A percentile compares a stretch with the other conserved stretches of the same genome.
These are phyloP conservation scores for Sclerurus mexicanus DNA, from an alignment of 2,113 vertebrate genomes.

Conservation along the genomic window DNA sequence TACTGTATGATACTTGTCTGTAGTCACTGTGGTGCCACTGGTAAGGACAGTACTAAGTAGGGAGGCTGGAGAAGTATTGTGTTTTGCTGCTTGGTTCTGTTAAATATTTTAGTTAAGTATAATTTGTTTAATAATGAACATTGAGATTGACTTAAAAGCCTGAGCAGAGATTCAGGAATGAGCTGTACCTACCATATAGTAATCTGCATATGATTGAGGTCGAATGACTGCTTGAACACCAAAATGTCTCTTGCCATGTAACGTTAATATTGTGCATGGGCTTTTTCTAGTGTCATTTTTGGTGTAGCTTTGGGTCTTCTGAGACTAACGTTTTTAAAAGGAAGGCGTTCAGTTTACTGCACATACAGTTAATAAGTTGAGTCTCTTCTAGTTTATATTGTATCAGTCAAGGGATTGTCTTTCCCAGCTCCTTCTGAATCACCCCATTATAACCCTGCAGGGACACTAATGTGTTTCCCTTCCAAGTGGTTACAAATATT, in stretches of 20 bases:
- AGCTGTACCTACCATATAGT: constrained; percentile 69
- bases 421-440: constrained; percentile 27
- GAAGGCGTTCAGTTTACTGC: background rate
- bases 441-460: background rate
- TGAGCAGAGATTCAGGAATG: constrained; percentile 45
- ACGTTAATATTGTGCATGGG: constrained; percentile 56
- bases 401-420: constrained; percentile 6
- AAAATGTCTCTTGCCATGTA: constrained; percentile 44
- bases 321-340: constrained; percentile 22
- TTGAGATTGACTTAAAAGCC: background rate
- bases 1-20: background rate
- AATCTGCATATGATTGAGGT: constrained; percentile 70
- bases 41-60: background rate
- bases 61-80: background rate
- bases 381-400: constrained; percentile 4
- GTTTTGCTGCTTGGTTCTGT: constrained; percentile 32
- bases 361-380: background rate
- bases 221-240: constrained; percentile 33
- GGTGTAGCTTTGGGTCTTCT: constrained; percentile 52
- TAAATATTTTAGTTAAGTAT: background rate
- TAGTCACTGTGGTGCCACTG: constrained; percentile 13
- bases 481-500: constrained; percentile 38
- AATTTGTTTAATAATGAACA: background rate
- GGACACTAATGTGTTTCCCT: constrained; percentile 63
- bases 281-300: constrained; percentile 33